These are phyloP conservation scores for Idaea aversata DNA, from an alignment of 2,888 invertebrate genomes.

Conservation along the genomic window DNA sequence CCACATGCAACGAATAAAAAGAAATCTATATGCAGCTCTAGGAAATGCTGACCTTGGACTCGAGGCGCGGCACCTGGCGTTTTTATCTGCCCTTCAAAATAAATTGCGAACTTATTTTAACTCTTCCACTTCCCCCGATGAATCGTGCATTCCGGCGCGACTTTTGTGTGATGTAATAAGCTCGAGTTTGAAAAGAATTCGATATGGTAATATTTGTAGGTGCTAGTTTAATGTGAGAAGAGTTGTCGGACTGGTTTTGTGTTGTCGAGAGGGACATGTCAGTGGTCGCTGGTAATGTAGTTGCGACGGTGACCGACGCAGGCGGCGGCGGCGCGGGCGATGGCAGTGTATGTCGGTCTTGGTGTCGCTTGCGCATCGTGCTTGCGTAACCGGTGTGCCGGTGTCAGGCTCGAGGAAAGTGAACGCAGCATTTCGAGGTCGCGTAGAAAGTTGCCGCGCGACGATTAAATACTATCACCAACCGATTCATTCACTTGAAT, in stretches of 20 bases:
- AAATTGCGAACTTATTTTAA: constrained; percentile 71
- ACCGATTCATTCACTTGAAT: constrained; percentile 37
- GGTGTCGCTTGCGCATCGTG: constrained; percentile 44
- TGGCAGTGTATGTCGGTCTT: constrained; percentile 65
- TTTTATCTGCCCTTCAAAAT: constrained; percentile 73
- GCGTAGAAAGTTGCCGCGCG: constrained; percentile 74
- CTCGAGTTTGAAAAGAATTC: constrained; percentile 37
- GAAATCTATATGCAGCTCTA: constrained; percentile 78
- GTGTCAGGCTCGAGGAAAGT: constrained; percentile 76
- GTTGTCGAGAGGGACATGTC: constrained; percentile 32
- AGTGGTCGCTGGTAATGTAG: constrained; percentile 5
- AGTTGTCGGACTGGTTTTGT: constrained; percentile 43
- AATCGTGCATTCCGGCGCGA: constrained; percentile 22
- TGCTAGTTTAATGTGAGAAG: constrained; percentile 35
- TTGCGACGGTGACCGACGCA: not conserved
- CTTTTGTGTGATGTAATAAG: constrained; percentile 49
- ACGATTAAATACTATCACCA: constrained; percentile 35
- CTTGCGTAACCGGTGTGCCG: constrained; percentile 78
- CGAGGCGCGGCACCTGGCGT: constrained; percentile 78
- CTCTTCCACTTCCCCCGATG: constrained; percentile 43
- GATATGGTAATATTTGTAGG: constrained; percentile 40
- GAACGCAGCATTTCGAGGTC: constrained; percentile 79
- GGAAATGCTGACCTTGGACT: constrained; percentile 77
- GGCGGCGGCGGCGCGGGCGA: constrained; percentile 22
- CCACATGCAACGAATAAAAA: constrained; percentile 78